Evolutionary conservation across 1,140 invertebrate genomes (phyloP), one percentile per base, ranked within the genome.

Genomic region (Sitobion miscanthi): DNA sequence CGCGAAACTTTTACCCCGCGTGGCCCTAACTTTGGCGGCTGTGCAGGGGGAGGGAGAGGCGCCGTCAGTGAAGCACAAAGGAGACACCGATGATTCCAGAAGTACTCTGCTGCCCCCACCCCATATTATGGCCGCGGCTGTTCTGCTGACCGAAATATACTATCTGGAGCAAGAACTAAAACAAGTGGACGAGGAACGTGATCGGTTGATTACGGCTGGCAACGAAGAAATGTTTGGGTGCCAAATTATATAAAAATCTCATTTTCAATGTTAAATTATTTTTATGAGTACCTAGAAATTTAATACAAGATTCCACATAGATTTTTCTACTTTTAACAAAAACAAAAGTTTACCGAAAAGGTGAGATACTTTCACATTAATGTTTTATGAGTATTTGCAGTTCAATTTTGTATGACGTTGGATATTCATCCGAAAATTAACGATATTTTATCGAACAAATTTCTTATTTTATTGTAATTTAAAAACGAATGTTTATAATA

Each of bases 181-280:
- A 23, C 21, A 62, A 7, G 88, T 38, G 23, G 52, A 90, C 52
- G 54, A 90, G 0, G 52, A 90, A 62, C 88, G 88, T 23, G 88
- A 90, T 20, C 35, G 54, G 35, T 57, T 90, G 38, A 23, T 25
- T 23, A 20, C 11, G 5, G 54, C 21, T n/a, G 54, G 35, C 35
- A 23, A 6, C 11, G 52, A 30, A 17, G 42, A 88, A 21, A 17
- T 49, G 87, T 77, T 35, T 77, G 62, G 62, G 5, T 77, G 62
- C 14, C 30, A 6, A 77, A n/a, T 77, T 77, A n/a, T 77, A 6
- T 77, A 77, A 77, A 6, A 17, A 77, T 1, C 14, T n/a, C n/a
- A 77, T n/a, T n/a, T 77, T n/a, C 14, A n/a, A 77, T n/a, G 62
- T n/a, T 77, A 77, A 77, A 77, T 77, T n/a, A 77, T 77, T 77